Percentiles rank a stretch among this genome's conserved stretches.
Conservation (phyloP, 37 sponge, comb jelly and placozoan genomes). For the Corticium candelabrum region DNA sequence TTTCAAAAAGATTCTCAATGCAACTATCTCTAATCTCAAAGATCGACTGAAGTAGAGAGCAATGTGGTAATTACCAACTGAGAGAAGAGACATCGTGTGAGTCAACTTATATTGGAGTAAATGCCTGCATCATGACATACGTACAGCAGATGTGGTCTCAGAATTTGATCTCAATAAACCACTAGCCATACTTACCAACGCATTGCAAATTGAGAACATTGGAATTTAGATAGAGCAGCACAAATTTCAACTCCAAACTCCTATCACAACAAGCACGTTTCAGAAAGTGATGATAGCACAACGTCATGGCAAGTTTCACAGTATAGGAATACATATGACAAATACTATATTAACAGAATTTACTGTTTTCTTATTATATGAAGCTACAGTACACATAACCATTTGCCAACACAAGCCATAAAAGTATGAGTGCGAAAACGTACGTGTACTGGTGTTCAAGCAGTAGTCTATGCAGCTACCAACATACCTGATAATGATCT, state of each 20-base stretch:
- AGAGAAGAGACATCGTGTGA: not conserved
- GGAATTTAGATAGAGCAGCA: not conserved
- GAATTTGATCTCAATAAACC: too few relatives aligned
- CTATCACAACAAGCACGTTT: not conserved
- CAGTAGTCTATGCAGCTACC: too few relatives aligned
- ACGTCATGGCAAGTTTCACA: too few relatives aligned
- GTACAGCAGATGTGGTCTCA: too few relatives aligned
- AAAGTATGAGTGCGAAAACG: too few relatives aligned
- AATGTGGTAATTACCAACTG: not conserved
- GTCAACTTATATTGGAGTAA: not conserved
- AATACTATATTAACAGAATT: too few relatives aligned
- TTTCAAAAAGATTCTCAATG: not conserved
- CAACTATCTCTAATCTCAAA: not conserved
- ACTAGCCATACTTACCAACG: not conserved
- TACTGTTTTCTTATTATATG: too few relatives aligned
- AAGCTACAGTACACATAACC: too few relatives aligned
- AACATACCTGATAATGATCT: not conserved
- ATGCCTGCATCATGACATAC: too few relatives aligned
- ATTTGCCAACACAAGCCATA: too few relatives aligned
- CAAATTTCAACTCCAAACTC: not conserved
- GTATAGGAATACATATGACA: too few relatives aligned
- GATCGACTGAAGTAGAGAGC: slow-evolving; percentile 1
- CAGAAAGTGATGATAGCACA: not conserved
- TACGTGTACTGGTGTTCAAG: too few relatives aligned
- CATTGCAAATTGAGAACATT: not conserved